Conservation (phyloP, 2,888 invertebrate genomes). For the Lasioglossum malachurum region DNA sequence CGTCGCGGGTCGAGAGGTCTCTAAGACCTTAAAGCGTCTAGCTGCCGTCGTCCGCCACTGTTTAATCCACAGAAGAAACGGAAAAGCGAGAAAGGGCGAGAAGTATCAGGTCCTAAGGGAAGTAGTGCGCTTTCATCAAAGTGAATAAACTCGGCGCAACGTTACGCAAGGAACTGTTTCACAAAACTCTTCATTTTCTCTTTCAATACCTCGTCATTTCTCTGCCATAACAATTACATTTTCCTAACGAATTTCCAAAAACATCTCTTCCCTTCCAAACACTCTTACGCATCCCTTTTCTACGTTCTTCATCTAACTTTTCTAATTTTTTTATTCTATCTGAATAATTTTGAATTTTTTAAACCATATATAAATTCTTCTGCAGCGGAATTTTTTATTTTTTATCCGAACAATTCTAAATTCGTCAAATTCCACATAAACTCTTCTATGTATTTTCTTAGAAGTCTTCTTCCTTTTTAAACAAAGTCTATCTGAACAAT, state of each 20-base stretch:
- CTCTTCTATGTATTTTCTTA: too few relatives aligned
- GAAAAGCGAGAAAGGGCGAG: constrained; percentile 25
- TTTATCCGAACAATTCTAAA: neutral
- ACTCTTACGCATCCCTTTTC: neutral
- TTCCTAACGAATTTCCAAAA: neutral
- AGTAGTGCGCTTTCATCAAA: constrained; percentile 53
- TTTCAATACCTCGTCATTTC: neutral
- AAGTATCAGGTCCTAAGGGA: constrained; percentile 43
- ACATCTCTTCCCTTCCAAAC: neutral
- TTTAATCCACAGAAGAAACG: constrained; percentile 35
- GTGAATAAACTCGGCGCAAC: constrained; percentile 55
- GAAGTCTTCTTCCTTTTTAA: too few relatives aligned
- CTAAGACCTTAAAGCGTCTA: constrained; percentile 30
- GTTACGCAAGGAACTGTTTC: constrained; percentile 24
- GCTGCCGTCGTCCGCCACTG: constrained; percentile 16
- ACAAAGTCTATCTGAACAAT: neutral
- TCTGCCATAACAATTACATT: neutral
- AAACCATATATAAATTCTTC: neutral
- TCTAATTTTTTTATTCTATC: too few relatives aligned
- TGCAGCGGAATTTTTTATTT: too few relatives aligned
- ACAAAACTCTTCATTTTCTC: constrained; percentile 2
- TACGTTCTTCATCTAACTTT: neutral
- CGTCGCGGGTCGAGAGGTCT: constrained; percentile 27
- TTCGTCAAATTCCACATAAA: too few relatives aligned
- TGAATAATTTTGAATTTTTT: neutral